Base-by-base conservation (phyloP, 1,140 invertebrate genomes). In the Orchesella cincta region DNA sequence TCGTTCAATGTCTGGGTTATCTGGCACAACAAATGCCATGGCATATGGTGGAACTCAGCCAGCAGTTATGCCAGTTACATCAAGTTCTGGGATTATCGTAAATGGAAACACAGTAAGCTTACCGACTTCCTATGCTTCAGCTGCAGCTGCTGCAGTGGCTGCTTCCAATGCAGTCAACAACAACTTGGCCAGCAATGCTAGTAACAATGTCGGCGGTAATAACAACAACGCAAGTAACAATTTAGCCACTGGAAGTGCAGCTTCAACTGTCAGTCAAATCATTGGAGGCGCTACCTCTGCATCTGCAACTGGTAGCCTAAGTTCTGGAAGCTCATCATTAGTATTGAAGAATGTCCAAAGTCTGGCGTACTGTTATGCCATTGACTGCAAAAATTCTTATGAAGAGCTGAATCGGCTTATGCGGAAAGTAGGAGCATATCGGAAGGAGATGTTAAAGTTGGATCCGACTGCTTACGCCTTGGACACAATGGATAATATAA, bases 381-480 rank as follows among this genome's bases (percentile, higher is more conserved):
- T 92, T 20, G 97, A 98, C 81, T 98, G 95, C 84, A 96, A 95
- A 84, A 92, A 91, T 18, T 93, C 94, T 1, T 98, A 98, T 86
- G 96, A 98, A 84, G 96, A 98, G 83, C 88, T 99, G 0, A 97
- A 94, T 84, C 96, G 98, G 86, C 95, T 97, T 72, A 97, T 98
- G 81, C 51, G 79, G 77, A 82, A 79, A 76, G 81, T 82, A 28
- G 73, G 72, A 51, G 81, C 81, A 12, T 82, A 80, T 33, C 71
- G 81, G 29, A 82, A 79, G 35, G 81, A 82, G 76, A 82, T 82
- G 81, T 34, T 82, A 20, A 82, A 82, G 74, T 46, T 80, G 33
- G 81, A 82, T 67, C 81, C 81, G 26, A 78, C 77, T n/a, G 72
- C 79, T 0, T 82, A 82, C 36, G 26, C 77, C 8, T 70, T 82